These are phyloP conservation scores for Ctenoplectra terminalis DNA, from an alignment of 1,140 invertebrate genomes.

Conservation along the genomic window DNA sequence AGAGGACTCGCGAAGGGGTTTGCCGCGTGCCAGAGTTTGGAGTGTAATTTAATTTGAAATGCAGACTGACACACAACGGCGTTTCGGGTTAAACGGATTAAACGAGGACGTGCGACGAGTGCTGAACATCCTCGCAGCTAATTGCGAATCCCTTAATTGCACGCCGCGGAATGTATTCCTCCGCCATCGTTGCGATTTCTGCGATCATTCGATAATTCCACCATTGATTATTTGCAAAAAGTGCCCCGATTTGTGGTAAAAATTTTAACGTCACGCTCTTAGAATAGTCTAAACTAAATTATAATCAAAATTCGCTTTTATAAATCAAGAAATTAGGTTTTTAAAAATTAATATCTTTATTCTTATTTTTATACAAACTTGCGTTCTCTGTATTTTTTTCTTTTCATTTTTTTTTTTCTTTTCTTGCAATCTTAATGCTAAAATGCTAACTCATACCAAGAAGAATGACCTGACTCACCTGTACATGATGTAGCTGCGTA, in stretches of 20 bases:
- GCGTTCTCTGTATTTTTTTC: no score
- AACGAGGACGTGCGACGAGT: constrained; percentile 65
- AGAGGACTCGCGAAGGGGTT: constrained; percentile 47
- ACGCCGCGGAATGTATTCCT: constrained; percentile 38
- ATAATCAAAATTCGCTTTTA: no score
- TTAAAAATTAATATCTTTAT: no score
- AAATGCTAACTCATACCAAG: no score
- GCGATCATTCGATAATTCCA: background rate
- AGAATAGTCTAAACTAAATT: no score
- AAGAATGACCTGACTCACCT: constrained; percentile 67
- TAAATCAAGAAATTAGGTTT: no score
- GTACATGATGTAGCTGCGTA: constrained; percentile 81
- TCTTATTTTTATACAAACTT: no score
- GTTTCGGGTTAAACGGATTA: constrained; percentile 68
- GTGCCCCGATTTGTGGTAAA: no score
- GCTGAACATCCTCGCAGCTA: constrained; percentile 57
- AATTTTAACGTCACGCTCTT: no score
- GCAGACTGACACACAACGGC: constrained; percentile 67
- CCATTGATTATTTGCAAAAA: no score
- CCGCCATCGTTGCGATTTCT: constrained; percentile 6
- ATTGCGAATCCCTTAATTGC: constrained; percentile 70
- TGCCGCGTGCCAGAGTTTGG: constrained; percentile 51
- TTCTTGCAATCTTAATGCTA: no score
- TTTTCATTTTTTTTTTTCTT: no score
- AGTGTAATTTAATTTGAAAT: constrained; percentile 72